Evolutionary conservation across 2,113 vertebrate genomes (phyloP).

Genomic region (Fulica atra): DNA sequence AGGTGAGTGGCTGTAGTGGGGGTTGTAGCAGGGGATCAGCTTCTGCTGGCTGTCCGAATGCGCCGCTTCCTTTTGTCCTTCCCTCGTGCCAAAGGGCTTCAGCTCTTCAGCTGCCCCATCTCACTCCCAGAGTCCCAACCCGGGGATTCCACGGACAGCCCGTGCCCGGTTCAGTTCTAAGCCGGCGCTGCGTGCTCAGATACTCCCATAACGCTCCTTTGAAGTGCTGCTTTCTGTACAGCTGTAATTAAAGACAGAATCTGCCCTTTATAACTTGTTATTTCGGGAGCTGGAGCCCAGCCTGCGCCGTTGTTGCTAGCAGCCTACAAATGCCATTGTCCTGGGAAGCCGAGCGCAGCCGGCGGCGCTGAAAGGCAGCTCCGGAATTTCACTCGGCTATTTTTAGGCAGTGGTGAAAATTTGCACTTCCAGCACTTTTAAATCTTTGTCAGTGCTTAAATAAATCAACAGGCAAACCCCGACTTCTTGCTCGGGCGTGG

Average conservation of each 20-base stretch:
- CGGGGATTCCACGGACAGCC: neutral
- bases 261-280: slow-evolving; percentile 43
- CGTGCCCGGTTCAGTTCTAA: fast-evolving
- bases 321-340: slow-evolving; percentile 48
- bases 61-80: fast-evolving
- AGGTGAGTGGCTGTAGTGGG: fast-evolving
- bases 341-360: neutral
- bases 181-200: fast-evolving
- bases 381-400: slow-evolving; percentile 26
- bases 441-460: neutral
- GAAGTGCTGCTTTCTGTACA: neutral
- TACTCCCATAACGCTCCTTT: neutral
- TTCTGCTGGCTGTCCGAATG: neutral
- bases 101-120: neutral
- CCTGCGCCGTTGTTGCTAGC: neutral
- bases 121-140: no score
- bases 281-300: neutral
- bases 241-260: slow-evolving; percentile 45
- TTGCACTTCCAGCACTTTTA: slow-evolving; percentile 3
- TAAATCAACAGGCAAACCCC: neutral
- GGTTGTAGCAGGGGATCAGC: neutral
- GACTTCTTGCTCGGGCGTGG: fast-evolving
- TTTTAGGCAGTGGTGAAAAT: slow-evolving; percentile 28
- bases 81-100: neutral
- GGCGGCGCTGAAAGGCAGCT: neutral